A percentile compares a stretch with the other conserved stretches of the same genome.
phyloP scores from a whole-genome alignment of 2,797 vertebrate genomes.

The Gadopsis bispinosus region DNA sequence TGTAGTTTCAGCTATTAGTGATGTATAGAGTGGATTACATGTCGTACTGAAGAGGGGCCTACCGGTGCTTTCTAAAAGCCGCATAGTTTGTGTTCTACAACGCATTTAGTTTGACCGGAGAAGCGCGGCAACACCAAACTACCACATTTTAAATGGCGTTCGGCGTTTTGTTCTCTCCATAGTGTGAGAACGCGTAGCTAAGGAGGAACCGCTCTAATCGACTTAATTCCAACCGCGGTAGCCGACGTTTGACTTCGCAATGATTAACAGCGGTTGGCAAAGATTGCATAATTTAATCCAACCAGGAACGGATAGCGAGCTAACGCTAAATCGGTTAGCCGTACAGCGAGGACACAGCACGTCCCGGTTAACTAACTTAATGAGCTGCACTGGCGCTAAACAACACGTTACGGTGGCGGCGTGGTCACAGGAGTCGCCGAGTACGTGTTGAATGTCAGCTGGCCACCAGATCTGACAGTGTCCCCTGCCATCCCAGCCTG shows the following conservation, averaged over 20 bases:
- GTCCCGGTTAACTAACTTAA: neutral
- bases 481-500: constrained; percentile 44
- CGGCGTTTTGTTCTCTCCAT: neutral
- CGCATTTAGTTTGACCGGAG: neutral
- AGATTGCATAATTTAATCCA: constrained; percentile 60
- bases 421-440: constrained; percentile 15
- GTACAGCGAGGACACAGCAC: neutral
- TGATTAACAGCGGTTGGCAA: constrained; percentile 5
- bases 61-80: too few species aligned
- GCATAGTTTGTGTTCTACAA: neutral
- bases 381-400: neutral
- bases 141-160: neutral
- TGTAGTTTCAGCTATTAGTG: too few species aligned
- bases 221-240: neutral
- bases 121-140: neutral
- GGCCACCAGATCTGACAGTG: constrained; percentile 44
- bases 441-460: constrained; percentile 70
- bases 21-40: too few species aligned
- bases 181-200: neutral
- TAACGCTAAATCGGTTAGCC: constrained; percentile 59
- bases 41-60: neutral
- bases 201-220: neutral
- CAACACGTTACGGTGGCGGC: neutral
- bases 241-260: neutral
- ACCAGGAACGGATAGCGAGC: constrained; percentile 26